A percentile compares a stretch with the other conserved stretches of the same genome.
Evolutionary conservation across 2,888 invertebrate species (phyloP).

Genomic region (Didymodactylos carnosus): DNA sequence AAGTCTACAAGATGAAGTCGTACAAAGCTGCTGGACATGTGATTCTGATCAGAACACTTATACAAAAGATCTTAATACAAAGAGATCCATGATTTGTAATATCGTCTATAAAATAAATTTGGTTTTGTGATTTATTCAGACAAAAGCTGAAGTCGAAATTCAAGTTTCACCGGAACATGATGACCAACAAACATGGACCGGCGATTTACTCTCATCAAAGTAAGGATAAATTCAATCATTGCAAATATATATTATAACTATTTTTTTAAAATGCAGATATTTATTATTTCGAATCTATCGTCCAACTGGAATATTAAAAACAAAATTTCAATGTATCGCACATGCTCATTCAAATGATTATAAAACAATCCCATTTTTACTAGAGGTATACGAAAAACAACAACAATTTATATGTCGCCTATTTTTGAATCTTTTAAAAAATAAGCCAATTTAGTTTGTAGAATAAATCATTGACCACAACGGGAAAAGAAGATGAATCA

Average conservation of each 20-base stretch:
- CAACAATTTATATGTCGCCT: not conserved
- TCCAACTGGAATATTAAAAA: not conserved
- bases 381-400: not conserved
- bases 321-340: not conserved
- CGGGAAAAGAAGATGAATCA: not conserved
- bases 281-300: not conserved
- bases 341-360: not conserved
- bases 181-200: not conserved
- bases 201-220: not conserved
- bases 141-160: not conserved
- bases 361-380: not conserved
- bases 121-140: no score
- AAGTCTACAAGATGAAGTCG: not conserved
- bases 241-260: not conserved
- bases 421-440: no score
- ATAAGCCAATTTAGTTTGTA: no score
- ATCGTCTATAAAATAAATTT: no score
- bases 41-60: no score
- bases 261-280: not conserved
- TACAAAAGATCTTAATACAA: no score
- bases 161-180: not conserved
- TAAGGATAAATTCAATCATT: not conserved
- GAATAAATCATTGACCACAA: no score
- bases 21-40: no score
- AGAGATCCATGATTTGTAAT: not conserved